Evolutionary conservation across 2,113 vertebrate species (phyloP).

Genomic region (Pteruthius melanotis): DNA sequence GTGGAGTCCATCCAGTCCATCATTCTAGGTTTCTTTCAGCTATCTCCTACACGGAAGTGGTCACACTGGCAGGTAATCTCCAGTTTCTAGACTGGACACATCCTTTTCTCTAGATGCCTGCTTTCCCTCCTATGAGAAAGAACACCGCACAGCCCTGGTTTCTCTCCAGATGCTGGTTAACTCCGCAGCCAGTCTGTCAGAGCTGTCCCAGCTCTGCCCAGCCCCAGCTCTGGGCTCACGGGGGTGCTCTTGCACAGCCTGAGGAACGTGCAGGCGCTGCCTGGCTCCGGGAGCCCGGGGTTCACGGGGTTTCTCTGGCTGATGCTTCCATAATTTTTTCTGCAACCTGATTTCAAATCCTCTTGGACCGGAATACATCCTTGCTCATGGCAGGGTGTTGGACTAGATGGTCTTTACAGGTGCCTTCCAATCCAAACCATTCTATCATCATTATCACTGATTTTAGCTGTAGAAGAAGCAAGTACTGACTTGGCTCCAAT

Average conservation of each 20-base stretch:
- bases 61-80: not conserved
- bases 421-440: not conserved
- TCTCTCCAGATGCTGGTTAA: rapidly evolving
- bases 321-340: not conserved
- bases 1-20: not conserved
- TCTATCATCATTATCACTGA: not conserved
- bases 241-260: conserved; percentile 47
- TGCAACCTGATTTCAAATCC: not conserved
- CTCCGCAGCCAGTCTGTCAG: rapidly evolving
- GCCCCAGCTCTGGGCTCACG: conserved; percentile 2
- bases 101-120: not conserved
- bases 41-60: not conserved
- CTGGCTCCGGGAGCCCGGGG: rapidly evolving
- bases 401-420: not conserved
- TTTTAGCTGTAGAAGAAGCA: not conserved
- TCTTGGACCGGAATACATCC: not conserved
- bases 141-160: not conserved
- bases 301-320: not conserved
- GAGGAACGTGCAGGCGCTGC: not conserved
- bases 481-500: not conserved
- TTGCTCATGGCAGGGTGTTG: not conserved
- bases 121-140: not conserved
- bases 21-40: not conserved
- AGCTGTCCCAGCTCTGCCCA: not conserved
- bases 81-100: not conserved